Evolutionary conservation across 2,888 invertebrate species (phyloP).

Genomic region (Electrophaes corylata): DNA sequence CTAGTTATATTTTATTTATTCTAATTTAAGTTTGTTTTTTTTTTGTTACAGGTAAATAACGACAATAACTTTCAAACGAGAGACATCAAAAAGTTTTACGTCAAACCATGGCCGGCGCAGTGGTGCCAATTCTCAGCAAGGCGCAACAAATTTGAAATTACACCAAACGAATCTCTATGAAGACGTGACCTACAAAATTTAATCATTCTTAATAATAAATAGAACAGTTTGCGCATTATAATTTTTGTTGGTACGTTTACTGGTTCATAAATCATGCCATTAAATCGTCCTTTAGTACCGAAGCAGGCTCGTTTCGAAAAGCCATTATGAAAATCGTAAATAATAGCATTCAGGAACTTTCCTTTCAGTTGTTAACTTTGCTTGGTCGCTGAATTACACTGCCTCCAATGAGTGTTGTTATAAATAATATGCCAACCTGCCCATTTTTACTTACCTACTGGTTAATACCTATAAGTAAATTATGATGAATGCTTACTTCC

Average conservation of each 20-base stretch:
- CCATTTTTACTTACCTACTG: no score
- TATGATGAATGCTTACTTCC: no score
- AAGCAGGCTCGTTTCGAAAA: slow-evolving; percentile 43
- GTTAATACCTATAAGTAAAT: no score
- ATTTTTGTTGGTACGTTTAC: slow-evolving; percentile 21
- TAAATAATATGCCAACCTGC: neutral
- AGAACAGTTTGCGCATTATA: slow-evolving; percentile 7
- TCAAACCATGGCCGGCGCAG: no score
- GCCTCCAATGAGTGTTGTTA: neutral
- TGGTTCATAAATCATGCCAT: slow-evolving; percentile 33
- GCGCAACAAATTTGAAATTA: neutral
- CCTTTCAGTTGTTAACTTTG: slow-evolving; percentile 26
- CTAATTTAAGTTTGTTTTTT: slow-evolving; percentile 12
- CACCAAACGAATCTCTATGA: neutral
- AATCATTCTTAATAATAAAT: neutral
- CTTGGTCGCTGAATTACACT: slow-evolving; percentile 5
- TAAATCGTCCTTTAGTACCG: slow-evolving; percentile 42
- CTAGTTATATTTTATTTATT: no score
- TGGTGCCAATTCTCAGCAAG: neutral
- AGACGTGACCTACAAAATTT: neutral
- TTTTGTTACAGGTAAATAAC: slow-evolving; percentile 34
- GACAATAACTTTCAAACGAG: neutral
- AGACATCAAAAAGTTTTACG: neutral
- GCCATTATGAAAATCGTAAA: slow-evolving; percentile 50
- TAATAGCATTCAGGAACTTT: slow-evolving; percentile 40